Evolutionary conservation across 2,888 invertebrate genomes (phyloP).

Genomic region (Yponomeuta evonymella): DNA sequence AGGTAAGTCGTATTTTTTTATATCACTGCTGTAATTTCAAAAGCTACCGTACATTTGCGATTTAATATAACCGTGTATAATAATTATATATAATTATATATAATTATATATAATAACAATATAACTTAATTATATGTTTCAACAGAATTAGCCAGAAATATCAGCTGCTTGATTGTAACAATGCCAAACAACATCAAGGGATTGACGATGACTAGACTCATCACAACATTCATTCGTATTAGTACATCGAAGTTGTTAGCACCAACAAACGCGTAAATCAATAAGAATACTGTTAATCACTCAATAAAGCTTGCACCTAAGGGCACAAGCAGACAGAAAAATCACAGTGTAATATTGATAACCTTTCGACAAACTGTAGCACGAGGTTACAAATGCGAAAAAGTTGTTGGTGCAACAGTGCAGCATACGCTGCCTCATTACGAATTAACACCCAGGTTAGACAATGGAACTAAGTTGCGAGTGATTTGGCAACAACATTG

Average conservation of each 20-base stretch:
- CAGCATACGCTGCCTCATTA: neutral
- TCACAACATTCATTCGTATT: constrained; percentile 4
- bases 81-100: too few species aligned
- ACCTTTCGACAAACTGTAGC: constrained; percentile 23
- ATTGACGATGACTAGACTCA: constrained; percentile 7
- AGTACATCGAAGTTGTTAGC: neutral
- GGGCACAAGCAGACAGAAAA: constrained; percentile 5
- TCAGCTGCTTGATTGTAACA: constrained; percentile 8
- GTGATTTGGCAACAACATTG: too few species aligned
- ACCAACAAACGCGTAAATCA: neutral
- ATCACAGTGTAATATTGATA: constrained; percentile 18
- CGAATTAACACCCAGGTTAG: neutral
- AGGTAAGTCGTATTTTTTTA: constrained; percentile 19
- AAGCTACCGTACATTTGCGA: neutral
- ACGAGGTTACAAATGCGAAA: constrained; percentile 25
- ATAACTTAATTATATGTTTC: neutral
- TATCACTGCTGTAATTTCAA: constrained; percentile 21
- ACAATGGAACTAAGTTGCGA: neutral
- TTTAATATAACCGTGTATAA: too few species aligned
- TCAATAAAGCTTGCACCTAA: neutral
- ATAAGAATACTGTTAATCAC: constrained; percentile 10
- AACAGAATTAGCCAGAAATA: neutral
- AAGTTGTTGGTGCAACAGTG: neutral
- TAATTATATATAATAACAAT: too few species aligned
- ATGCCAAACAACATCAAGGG: neutral